A percentile compares a stretch with the other conserved stretches of the same genome.
Evolutionary conservation across 2,888 invertebrate genomes (phyloP).

Genomic region (Thyatira batis): DNA sequence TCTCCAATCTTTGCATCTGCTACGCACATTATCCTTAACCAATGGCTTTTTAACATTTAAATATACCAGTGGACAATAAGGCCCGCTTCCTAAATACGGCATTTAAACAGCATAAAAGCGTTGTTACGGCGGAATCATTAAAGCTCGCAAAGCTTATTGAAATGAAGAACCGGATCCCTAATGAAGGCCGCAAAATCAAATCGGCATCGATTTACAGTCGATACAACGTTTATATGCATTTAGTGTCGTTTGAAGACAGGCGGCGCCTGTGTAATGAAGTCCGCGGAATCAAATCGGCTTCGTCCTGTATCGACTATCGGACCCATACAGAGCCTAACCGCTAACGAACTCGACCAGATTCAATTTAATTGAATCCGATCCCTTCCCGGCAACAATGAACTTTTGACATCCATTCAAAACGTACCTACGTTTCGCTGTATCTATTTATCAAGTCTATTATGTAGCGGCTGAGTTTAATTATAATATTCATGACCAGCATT

Average conservation of each 20-base stretch:
- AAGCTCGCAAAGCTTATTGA: slow-evolving; percentile 70
- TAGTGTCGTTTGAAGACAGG: slow-evolving; percentile 57
- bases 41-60: slow-evolving; percentile 42
- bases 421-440: not conserved
- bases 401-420: slow-evolving; percentile 29
- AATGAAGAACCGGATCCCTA: slow-evolving; percentile 78
- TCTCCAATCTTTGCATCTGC: not conserved
- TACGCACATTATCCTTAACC: slow-evolving; percentile 33
- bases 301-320: slow-evolving; percentile 17
- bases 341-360: slow-evolving; percentile 54
- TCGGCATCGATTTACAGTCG: slow-evolving; percentile 73
- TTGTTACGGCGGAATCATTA: slow-evolving; percentile 76
- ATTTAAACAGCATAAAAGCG: slow-evolving; percentile 71
- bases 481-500: not conserved
- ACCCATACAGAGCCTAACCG: slow-evolving; percentile 15
- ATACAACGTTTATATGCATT: slow-evolving; percentile 71
- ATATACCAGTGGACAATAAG: slow-evolving; percentile 63
- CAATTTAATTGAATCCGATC: slow-evolving; percentile 56
- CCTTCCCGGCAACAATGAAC: slow-evolving; percentile 32
- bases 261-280: slow-evolving; percentile 15
- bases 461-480: not conserved
- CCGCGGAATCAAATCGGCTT: not conserved
- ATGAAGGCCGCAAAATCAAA: slow-evolving; percentile 80
- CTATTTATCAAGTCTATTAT: not conserved
- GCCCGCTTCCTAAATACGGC: slow-evolving; percentile 75